Evolutionary conservation across 1,140 invertebrate genomes (phyloP), one percentile per base, ranked within the genome.

Genomic region (Sminthurides bifidus): DNA sequence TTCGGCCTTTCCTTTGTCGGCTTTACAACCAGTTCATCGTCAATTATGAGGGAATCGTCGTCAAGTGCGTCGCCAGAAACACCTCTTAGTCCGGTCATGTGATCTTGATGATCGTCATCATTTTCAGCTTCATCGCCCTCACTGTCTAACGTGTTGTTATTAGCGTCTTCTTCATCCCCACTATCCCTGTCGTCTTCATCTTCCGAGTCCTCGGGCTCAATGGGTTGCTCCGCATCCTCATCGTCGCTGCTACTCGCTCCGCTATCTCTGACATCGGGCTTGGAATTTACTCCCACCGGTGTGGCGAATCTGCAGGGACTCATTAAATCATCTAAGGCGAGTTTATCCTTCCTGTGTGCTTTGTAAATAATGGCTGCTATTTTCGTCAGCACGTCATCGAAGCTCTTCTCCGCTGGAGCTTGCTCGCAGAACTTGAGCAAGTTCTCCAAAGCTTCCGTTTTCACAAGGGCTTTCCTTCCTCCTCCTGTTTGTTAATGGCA

Each of bases 391-490:
- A 81, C 65, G 21, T 74, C 72, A 66, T 83, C 80, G 61, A 79
- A 81, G 6, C 73, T 69, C 48, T 78, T 77, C 60, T 82, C 79
- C 63, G 81, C 77, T 2, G 81, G 81, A 65, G 80, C 82, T 38
- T 74, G 73, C 0, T 71, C 73, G 63, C 78, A 80, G 68, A 82
- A 82, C 58, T 76, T 73, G 67, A 81, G 75, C 3, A 83, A 68
- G 15, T 76, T 70, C 52, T 75, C 74, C 35, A 81, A 71, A 49
- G 79, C 78, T 67, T 79, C 77, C 63, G 77, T 77, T 21, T 74
- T 71, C 55, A 77, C 76, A 52, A 83, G 70, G 14, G 75, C 74
- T 58, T 76, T 73, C 37, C 77, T 74, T 14, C 79, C 80, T 14
- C 74, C 69, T 63, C 79, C 79, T 81, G 67, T 26, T 8, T 14